phyloP scores from a whole-genome alignment of 2,888 invertebrate genomes.

The Rugalucina vietnamica region DNA sequence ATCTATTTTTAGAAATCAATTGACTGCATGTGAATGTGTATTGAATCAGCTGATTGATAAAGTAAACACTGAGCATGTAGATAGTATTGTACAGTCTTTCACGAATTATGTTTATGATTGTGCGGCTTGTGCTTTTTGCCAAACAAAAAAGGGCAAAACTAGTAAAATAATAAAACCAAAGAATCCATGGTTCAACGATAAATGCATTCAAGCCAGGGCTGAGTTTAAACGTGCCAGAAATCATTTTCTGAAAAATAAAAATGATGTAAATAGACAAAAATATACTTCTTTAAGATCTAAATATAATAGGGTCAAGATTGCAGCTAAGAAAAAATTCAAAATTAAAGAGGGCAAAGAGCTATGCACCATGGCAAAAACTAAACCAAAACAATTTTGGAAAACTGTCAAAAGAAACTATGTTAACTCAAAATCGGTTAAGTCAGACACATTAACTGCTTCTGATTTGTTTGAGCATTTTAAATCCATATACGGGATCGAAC shows the following conservation, averaged over 20 bases:
- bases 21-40: background rate
- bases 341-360: background rate
- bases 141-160: background rate
- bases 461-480: background rate
- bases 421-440: background rate
- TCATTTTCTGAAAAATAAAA: conserved; percentile 1
- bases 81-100: background rate
- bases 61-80: background rate
- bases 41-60: background rate
- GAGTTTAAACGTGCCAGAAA: background rate
- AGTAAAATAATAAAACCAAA: background rate
- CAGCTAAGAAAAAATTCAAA: background rate
- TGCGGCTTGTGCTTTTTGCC: background rate
- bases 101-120: background rate
- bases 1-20: conserved; percentile 3
- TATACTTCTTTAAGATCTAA: background rate
- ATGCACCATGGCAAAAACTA: background rate
- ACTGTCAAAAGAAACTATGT: background rate
- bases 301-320: background rate
- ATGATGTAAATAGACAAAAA: background rate
- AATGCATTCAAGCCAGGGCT: background rate
- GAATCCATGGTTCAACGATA: background rate
- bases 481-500: background rate
- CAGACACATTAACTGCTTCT: background rate
- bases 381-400: conserved; percentile 3